phyloP scores from a whole-genome alignment of 2,888 invertebrate species.

The Laothoe populi region DNA sequence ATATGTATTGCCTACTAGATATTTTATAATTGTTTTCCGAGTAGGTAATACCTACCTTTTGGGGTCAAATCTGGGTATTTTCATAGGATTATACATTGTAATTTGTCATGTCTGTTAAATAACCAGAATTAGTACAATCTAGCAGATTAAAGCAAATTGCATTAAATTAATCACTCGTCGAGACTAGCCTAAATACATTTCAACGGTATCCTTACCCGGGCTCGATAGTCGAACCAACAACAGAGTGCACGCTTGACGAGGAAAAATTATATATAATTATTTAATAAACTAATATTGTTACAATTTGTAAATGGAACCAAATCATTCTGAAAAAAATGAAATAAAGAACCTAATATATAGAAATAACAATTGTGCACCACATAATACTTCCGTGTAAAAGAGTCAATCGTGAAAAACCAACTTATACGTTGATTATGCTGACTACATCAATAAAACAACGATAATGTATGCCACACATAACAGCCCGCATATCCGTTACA shows the following conservation, averaged over 20 bases:
- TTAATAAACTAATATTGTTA: neutral
- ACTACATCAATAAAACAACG: neutral
- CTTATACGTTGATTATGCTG: neutral
- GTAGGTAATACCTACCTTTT: no score
- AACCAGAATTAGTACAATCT: neutral
- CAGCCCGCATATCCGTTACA: neutral
- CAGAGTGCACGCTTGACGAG: slow-evolving; percentile 62
- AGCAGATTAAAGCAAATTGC: slow-evolving; percentile 20
- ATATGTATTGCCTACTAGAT: neutral
- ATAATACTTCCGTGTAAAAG: neutral
- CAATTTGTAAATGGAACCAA: neutral
- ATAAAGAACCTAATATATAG: neutral
- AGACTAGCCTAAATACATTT: slow-evolving; percentile 19
- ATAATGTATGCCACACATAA: neutral
- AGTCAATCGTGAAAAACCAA: neutral
- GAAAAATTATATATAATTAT: slow-evolving; percentile 32
- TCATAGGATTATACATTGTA: neutral
- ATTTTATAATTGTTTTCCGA: no score
- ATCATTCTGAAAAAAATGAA: neutral
- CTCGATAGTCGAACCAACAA: slow-evolving; percentile 75
- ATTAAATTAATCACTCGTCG: slow-evolving; percentile 1
- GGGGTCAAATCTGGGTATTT: no score
- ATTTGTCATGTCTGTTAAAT: neutral
- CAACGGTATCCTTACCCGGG: slow-evolving; percentile 61
- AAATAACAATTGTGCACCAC: neutral